Evolutionary conservation across 2,888 invertebrate species (phyloP).

Genomic region (Zygaena filipendulae): DNA sequence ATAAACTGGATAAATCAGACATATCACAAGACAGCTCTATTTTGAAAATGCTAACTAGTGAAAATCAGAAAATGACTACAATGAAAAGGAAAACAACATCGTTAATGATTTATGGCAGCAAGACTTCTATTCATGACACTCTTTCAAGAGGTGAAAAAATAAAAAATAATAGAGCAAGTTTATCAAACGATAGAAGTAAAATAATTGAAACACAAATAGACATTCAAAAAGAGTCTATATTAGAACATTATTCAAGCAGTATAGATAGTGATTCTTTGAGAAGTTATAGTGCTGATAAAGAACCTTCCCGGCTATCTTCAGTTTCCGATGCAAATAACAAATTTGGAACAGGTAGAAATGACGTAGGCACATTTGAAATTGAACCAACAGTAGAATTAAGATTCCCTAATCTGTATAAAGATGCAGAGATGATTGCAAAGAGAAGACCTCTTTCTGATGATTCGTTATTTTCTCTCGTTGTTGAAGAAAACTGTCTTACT

Average conservation of each 20-base stretch:
- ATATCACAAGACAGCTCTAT: slow-evolving; percentile 58
- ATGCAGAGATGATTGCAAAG: slow-evolving; percentile 72
- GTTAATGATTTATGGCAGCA: slow-evolving; percentile 62
- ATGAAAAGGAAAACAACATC: slow-evolving; percentile 57
- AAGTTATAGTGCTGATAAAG: slow-evolving; percentile 56
- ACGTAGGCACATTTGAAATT: too few relatives aligned
- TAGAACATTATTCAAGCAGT: slow-evolving; percentile 45
- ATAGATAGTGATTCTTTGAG: slow-evolving; percentile 52
- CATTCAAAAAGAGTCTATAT: slow-evolving; percentile 33
- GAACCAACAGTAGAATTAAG: slow-evolving; percentile 68
- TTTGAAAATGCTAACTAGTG: slow-evolving; percentile 54
- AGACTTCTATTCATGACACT: slow-evolving; percentile 61
- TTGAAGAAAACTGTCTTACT: slow-evolving; percentile 64
- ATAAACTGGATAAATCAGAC: slow-evolving; percentile 60
- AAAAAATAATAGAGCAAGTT: slow-evolving; percentile 53
- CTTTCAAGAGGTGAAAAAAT: slow-evolving; percentile 60
- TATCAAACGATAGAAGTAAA: slow-evolving; percentile 42
- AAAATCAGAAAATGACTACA: slow-evolving; percentile 55
- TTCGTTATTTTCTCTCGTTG: slow-evolving; percentile 75
- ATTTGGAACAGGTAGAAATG: too few relatives aligned
- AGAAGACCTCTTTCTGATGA: slow-evolving; percentile 81
- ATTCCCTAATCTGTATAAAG: slow-evolving; percentile 45
- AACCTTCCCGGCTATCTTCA: slow-evolving; percentile 52
- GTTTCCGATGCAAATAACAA: slow-evolving; percentile 62
- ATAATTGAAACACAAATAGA: slow-evolving; percentile 28